These are phyloP conservation scores for Zenarchopterus dispar DNA, from an alignment of 2,797 vertebrate genomes.

Conservation along the genomic window DNA sequence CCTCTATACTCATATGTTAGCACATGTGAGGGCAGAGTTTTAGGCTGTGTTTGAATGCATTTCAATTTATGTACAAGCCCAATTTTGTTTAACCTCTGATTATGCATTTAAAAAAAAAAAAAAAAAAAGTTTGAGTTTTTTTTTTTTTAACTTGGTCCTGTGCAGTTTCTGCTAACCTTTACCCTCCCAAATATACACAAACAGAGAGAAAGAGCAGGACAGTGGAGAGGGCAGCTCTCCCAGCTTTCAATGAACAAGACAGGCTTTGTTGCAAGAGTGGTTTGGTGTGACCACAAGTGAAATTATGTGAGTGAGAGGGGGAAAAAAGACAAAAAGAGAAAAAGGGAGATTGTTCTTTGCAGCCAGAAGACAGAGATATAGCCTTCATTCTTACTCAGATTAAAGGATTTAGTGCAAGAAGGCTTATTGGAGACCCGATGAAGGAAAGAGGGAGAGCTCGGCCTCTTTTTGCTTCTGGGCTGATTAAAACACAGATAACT, in stretches of 20 bases:
- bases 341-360: slow-evolving; percentile 54
- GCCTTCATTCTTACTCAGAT: slow-evolving; percentile 70
- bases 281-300: slow-evolving; percentile 6
- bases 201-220: slow-evolving; percentile 10
- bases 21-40: too few relatives aligned
- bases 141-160: slow-evolving; percentile 10
- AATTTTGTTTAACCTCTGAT: too few relatives aligned
- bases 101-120: too few relatives aligned
- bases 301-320: slow-evolving; percentile 8
- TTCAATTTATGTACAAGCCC: too few relatives aligned
- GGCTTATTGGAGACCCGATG: slow-evolving; percentile 58
- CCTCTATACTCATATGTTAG: too few relatives aligned
- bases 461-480: slow-evolving; percentile 43
- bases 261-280: slow-evolving; percentile 37
- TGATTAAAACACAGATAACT: slow-evolving; percentile 69
- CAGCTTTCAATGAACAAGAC: slow-evolving; percentile 57
- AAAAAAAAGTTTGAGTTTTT: slow-evolving; percentile 4
- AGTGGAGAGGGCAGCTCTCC: neutral
- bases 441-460: slow-evolving; percentile 33
- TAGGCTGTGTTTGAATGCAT: too few relatives aligned
- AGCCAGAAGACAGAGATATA: slow-evolving; percentile 65
- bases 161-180: slow-evolving; percentile 34
- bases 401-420: slow-evolving; percentile 73
- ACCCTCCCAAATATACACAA: slow-evolving; percentile 5
- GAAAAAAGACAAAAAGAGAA: slow-evolving; percentile 10